Base-by-base conservation (phyloP, 2,797 vertebrate genomes). In the Delichon dasypus region DNA sequence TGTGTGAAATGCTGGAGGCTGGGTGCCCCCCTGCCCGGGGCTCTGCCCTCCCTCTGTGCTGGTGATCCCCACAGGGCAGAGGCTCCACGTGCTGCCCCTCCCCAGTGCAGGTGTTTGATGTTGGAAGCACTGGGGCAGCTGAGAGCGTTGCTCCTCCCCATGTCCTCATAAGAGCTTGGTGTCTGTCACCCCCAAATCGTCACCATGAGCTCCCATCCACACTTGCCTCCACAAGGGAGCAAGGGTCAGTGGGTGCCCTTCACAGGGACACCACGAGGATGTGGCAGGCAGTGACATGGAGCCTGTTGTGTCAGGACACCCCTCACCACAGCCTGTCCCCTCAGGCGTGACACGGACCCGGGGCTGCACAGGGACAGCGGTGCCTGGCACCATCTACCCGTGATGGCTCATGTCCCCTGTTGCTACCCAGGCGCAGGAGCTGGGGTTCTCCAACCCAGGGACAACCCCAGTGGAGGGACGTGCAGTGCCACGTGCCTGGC, bases 141-240 rank as follows among this genome's bases (percentile, higher is more conserved):
- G 54, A 13, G 13, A 18, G 44, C 11, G 0, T 16, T 55, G 55
- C 32, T 80, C 13, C 48, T 64, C 57, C 51, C 36, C 0, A 0
- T 29, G 65, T 80, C 65, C 65, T 54, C 22, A 0, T 42, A 26
- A 70, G 7, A 60, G 27, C 50, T 26, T 42, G 23, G 36, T 9
- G 26, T 62, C 57, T 45, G 61, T 78, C 73, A 53, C 55, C 40
- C 66, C 42, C 51, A 54, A 22, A 68, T 3, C 66, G 74, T 61
- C 81, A 54, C 71, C 48, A 1, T 5, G 51, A 58, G 50, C 50
- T 67, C 36, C 66, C 4, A 2, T 32, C 70, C 61, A 32, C 2
- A 1, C 48, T 50, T 38, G 34, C 17, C 66, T 58, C 58, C 60
- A 16, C 55, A 51, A 40, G 40, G 71, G n/a, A 71, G 26, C 2